Evolutionary conservation across 1,140 invertebrate genomes (phyloP).

Genomic region (Drosophila ogumai): DNA sequence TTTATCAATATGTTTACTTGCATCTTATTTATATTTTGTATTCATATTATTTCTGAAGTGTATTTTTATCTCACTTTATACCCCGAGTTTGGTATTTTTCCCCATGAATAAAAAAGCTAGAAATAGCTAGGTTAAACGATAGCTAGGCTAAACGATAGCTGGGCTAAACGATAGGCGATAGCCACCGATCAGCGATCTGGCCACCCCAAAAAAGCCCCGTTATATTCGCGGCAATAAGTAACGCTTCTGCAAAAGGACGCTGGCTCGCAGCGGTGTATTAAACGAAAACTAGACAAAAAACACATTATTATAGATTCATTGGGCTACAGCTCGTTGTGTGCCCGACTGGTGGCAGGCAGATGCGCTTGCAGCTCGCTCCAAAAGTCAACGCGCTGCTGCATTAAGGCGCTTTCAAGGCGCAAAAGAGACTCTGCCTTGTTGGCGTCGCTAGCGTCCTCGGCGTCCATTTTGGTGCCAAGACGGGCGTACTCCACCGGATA

Average conservation of each 20-base stretch:
- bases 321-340: slow-evolving; percentile 33
- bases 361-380: slow-evolving; percentile 69
- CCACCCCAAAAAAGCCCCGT: slow-evolving; percentile 4
- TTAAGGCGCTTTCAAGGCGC: slow-evolving; percentile 53
- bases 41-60: not conserved
- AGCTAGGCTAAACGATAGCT: not conserved
- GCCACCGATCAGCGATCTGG: not conserved
- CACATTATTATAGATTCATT: slow-evolving; percentile 41
- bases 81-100: not conserved
- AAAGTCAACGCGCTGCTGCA: slow-evolving; percentile 72
- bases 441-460: not conserved
- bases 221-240: slow-evolving; percentile 4
- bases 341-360: slow-evolving; percentile 52
- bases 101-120: not conserved
- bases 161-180: not conserved
- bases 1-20: not conserved
- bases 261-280: not conserved
- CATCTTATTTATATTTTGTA: not conserved
- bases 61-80: not conserved
- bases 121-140: not conserved
- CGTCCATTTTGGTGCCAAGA: slow-evolving; percentile 80
- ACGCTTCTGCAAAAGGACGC: not conserved
- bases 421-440: slow-evolving; percentile 29
- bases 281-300: not conserved
- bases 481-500: slow-evolving; percentile 84